Percentiles rank a stretch among this genome's conserved stretches.
Evolutionary conservation across 2,113 vertebrate genomes (phyloP).

Genomic region (Salvator merianae): DNA sequence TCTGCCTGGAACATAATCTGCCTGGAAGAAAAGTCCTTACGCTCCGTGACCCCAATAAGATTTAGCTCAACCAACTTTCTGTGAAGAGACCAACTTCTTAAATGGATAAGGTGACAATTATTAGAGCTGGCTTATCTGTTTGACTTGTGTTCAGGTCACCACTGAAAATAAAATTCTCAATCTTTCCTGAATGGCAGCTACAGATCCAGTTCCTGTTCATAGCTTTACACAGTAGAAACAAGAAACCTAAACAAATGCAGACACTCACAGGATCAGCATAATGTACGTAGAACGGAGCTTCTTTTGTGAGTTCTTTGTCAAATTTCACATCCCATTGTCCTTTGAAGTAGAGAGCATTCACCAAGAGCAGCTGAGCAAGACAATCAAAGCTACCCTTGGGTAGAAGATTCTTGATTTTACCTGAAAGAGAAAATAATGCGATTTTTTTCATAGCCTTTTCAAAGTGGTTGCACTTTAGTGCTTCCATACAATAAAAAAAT

Average conservation of each 20-base stretch:
- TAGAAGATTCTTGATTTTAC: conserved; percentile 89
- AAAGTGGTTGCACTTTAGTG: background rate
- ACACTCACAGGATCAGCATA: conserved; percentile 74
- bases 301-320: conserved; percentile 75
- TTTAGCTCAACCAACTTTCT: background rate
- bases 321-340: conserved; percentile 85
- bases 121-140: background rate
- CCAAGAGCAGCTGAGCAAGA: conserved; percentile 82
- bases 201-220: background rate
- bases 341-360: conserved; percentile 93
- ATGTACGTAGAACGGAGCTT: conserved; percentile 79
- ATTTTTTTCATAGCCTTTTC: background rate
- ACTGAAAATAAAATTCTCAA: background rate
- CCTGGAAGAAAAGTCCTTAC: no score
- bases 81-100: background rate
- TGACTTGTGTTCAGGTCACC: background rate
- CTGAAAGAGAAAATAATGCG: conserved; percentile 65
- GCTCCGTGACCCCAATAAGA: no score
- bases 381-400: conserved; percentile 72
- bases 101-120: background rate
- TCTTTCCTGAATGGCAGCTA: background rate
- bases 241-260: background rate
- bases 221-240: background rate
- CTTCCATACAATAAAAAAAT: no score
- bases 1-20: no score